phyloP scores from a whole-genome alignment of 2,888 invertebrate species.

The Drosophila lacicola region DNA sequence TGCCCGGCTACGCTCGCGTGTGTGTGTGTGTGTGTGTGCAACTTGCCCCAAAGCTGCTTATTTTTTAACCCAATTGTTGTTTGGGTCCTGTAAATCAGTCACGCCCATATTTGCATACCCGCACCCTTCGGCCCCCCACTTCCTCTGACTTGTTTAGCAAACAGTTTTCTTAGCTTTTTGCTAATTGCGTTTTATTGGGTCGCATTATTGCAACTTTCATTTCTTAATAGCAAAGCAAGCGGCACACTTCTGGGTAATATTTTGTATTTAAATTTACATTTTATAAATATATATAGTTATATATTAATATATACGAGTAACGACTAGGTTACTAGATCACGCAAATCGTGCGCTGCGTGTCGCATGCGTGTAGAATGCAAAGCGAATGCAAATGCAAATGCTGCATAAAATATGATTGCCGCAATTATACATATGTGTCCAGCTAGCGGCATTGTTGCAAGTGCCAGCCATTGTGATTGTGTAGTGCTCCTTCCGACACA shows the following conservation, averaged over 20 bases:
- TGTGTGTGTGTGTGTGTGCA: slow-evolving; percentile 15
- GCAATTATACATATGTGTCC: slow-evolving; percentile 50
- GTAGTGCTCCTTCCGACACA: slow-evolving; percentile 1
- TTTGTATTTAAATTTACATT: not conserved
- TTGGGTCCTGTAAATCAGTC: slow-evolving; percentile 19
- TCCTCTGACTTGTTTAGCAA: not conserved
- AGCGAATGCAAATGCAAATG: slow-evolving; percentile 48
- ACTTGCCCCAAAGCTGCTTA: slow-evolving; percentile 28
- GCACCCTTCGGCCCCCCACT: not conserved
- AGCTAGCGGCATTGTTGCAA: slow-evolving; percentile 37
- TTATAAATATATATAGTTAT: not conserved
- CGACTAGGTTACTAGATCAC: slow-evolving; percentile 29
- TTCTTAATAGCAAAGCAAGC: not conserved
- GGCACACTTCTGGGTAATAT: not conserved
- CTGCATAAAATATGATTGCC: slow-evolving; percentile 58
- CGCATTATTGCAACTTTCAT: slow-evolving; percentile 18
- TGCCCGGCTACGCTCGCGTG: not conserved
- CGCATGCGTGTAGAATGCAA: slow-evolving; percentile 47
- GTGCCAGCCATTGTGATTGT: slow-evolving; percentile 23
- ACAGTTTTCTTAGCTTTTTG: slow-evolving; percentile 13
- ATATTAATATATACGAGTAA: slow-evolving; percentile 1
- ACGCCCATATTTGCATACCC: slow-evolving; percentile 21
- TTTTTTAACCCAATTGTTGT: slow-evolving; percentile 50
- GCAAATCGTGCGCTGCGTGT: slow-evolving; percentile 49
- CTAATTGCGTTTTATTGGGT: slow-evolving; percentile 38